Base-by-base conservation (phyloP, 2,888 invertebrate genomes). In the Eretmocerus hayati region DNA sequence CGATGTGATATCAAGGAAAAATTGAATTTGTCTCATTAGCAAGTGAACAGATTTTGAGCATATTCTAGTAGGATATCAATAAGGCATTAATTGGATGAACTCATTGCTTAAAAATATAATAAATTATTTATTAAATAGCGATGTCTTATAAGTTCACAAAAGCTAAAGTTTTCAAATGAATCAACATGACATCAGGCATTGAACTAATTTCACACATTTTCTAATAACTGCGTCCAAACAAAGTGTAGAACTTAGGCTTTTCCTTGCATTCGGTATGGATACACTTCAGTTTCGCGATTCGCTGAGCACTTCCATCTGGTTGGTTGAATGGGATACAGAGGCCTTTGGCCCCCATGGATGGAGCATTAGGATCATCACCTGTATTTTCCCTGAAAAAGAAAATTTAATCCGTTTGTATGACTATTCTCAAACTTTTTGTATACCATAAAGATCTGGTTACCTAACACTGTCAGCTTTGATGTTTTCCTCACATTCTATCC, bases 271-370 rank as follows among this genome's bases (percentile, higher is more conserved):
- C 76, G 0, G 93, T 91, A 73, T 92, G 83, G 60, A 99, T 87
- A 72, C 99, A 99, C 59, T 81, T 84, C 55, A 87, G 81, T 3
- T 71, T 67, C 9, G 75, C 66, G 5, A 77, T 67, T 36, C 88
- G 76, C 4, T 75, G 66, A 2, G 81, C 77, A 0, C 90, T 87
- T 26, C 64, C 61, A 39, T 69, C 70, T 4, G 82, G 82, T 64
- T 92, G 97, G 41, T 89, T 80, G 71, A 96, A 88, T 3, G 99
- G 99, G 64, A 97, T 90, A 71, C 99, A 99, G n/a, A 99, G 78
- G 8, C 92, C 86, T 74, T 99, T 99, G 6, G 99, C 99, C 33
- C 99, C 99, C 96, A 99, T 99, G 0, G 95, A 84, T 20, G 95
- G 91, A 19, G 88, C 89, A 49, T 90, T 91, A 44, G 84, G 79